Conservation (phyloP, 1,140 invertebrate species). For the Oscheius sp. region DNA sequence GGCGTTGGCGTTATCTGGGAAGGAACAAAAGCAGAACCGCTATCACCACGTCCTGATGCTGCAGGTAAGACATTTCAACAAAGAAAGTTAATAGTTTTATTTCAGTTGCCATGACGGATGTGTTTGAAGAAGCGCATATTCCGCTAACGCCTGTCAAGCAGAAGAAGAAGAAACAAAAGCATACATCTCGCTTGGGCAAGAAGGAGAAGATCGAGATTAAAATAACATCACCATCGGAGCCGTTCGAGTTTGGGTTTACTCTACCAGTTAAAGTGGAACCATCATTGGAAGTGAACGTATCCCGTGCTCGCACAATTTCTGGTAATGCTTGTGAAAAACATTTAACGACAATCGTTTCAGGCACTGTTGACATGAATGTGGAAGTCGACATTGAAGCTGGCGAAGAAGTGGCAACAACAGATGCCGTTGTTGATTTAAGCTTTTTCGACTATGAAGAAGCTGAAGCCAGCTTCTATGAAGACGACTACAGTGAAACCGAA, state of each 20-base stretch:
- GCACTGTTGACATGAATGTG: conserved; percentile 23
- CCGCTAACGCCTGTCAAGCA: conserved; percentile 2
- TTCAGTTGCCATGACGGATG: background rate
- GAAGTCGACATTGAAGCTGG: conserved; percentile 35
- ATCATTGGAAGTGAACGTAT: conserved; percentile 2
- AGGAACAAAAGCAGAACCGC: background rate
- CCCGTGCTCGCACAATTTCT: background rate
- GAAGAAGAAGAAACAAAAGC: conserved; percentile 25
- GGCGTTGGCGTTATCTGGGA: conserved; percentile 29
- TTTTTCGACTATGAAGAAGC: conserved; percentile 35
- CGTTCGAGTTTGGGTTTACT: background rate
- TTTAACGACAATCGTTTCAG: background rate
- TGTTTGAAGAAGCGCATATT: conserved; percentile 3
- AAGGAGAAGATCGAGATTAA: conserved; percentile 14
- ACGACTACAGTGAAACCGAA: conserved; percentile 13
- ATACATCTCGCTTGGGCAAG: background rate
- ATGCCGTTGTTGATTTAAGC: conserved; percentile 29
- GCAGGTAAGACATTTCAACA: background rate
- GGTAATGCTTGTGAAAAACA: background rate
- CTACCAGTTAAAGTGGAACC: background rate
- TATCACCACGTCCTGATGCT: conserved; percentile 3
- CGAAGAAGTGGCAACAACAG: conserved; percentile 29
- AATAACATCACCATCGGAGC: conserved; percentile 4
- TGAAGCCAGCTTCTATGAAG: conserved; percentile 30
- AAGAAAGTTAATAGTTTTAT: background rate